Evolutionary conservation across 2,888 invertebrate species (phyloP).

Genomic region (Luperina nickerlii): DNA sequence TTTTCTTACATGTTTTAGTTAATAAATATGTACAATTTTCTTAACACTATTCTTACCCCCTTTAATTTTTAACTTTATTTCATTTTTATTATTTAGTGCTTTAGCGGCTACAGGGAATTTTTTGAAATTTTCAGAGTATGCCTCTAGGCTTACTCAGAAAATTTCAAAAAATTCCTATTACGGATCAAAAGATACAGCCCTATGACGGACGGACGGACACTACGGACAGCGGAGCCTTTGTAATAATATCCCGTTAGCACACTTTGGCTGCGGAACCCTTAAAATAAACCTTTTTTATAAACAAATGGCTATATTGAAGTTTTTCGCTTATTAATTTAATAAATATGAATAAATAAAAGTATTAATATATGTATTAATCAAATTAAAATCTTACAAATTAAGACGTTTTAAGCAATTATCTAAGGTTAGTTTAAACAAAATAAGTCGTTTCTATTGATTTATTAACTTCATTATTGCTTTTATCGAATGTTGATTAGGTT

Average conservation of each 20-base stretch:
- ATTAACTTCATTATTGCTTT: constrained; percentile 19
- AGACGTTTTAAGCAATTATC: constrained; percentile 8
- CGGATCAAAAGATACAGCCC: neutral
- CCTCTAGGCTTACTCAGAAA: neutral
- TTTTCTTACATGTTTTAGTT: neutral
- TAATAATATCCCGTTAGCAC: neutral
- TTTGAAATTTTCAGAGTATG: too few relatives aligned
- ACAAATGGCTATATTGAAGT: constrained; percentile 1
- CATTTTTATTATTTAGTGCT: neutral
- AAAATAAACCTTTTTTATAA: neutral
- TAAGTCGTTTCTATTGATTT: constrained; percentile 34
- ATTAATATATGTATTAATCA: too few relatives aligned
- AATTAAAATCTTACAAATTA: constrained; percentile 21
- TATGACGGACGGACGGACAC: neutral
- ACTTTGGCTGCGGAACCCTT: neutral
- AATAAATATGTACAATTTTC: too few relatives aligned
- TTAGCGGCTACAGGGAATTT: neutral
- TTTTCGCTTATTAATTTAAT: constrained; percentile 20
- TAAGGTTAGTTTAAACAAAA: constrained; percentile 19
- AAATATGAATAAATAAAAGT: neutral
- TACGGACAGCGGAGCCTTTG: neutral
- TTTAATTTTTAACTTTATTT: neutral
- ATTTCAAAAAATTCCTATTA: neutral
- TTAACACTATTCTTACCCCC: too few relatives aligned
- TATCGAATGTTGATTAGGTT: constrained; percentile 34